Base-by-base conservation (phyloP, 2,113 vertebrate species). In the Nipponia nippon region DNA sequence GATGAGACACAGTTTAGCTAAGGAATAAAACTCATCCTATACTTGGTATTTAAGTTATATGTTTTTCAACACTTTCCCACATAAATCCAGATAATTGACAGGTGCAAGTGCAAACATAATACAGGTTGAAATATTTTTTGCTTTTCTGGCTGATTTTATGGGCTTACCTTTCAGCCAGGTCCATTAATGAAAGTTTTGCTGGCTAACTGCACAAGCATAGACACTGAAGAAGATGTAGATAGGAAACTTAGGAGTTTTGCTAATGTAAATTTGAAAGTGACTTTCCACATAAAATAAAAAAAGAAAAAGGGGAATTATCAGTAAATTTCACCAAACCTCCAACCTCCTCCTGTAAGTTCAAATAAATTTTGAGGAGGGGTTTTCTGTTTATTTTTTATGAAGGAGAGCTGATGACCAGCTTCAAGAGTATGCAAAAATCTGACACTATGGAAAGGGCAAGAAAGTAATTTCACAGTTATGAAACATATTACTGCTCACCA, bases 71-170 rank as follows among this genome's bases (percentile, higher is more conserved):
- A 38, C 7, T 81, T 91, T 55, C 46, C 14, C 34, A 40, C 0
- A 0, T 47, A 75, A 62, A 30, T 78, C 46, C 55, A 87, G 25
- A 14, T 55, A 89, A 87, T 7, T 40, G 50, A 61, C 36, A 81
- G 26, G 12, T 47, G 70, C 81, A 81, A 66, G n/a, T 87, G 55
- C 16, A 69, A 18, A 77, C 11, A 61, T 61, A 69, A 80, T n/a
- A 71, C 0, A 0, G 1, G 13, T 44, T 53, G 17, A 16, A n/a
- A 11, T 36, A 13, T 21, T 66, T 36, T 34, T 56, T 67, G 21
- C 16, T 83, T 63, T 76, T 5, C 59, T 32, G 30, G 11, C 7
- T 79, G 21, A 61, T 66, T 73, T 61, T 46, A 12, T n/a, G 9
- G 32, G 22, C 21, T 85, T 62, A n/a, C 12, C 40, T 91, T 89